phyloP scores from a whole-genome alignment of 2,113 vertebrate species.

The Candoia aspera region DNA sequence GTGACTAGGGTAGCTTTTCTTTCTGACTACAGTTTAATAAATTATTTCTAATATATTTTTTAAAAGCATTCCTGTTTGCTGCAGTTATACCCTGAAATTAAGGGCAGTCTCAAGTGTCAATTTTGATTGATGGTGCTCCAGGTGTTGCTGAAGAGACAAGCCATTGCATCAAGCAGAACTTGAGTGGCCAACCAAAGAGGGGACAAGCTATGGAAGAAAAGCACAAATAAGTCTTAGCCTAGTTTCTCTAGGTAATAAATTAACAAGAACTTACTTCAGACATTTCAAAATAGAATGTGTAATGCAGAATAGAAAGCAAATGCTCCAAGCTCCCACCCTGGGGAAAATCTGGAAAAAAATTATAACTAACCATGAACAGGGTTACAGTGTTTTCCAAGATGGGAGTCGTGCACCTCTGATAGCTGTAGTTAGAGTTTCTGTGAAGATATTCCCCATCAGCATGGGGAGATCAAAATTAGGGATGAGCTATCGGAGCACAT shows the following conservation, averaged over 20 bases:
- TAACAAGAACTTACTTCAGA: background rate
- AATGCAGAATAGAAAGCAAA: background rate
- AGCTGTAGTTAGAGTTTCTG: background rate
- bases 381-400: background rate
- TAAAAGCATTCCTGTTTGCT: background rate
- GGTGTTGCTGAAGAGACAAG: background rate
- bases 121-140: background rate
- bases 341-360: background rate
- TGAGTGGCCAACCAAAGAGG: background rate
- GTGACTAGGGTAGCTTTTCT: conserved; percentile 58
- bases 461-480: background rate
- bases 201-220: background rate
- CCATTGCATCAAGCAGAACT: background rate
- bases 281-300: background rate
- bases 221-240: background rate
- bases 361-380: background rate
- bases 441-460: background rate
- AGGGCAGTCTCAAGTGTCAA: background rate
- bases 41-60: conserved; percentile 32
- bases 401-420: background rate
- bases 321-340: background rate
- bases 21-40: conserved; percentile 50
- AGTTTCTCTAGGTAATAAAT: background rate
- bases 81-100: conserved; percentile 25
- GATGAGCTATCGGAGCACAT: no score